Conservation (phyloP, 2,113 vertebrate genomes). For the Zosterops japonicus region DNA sequence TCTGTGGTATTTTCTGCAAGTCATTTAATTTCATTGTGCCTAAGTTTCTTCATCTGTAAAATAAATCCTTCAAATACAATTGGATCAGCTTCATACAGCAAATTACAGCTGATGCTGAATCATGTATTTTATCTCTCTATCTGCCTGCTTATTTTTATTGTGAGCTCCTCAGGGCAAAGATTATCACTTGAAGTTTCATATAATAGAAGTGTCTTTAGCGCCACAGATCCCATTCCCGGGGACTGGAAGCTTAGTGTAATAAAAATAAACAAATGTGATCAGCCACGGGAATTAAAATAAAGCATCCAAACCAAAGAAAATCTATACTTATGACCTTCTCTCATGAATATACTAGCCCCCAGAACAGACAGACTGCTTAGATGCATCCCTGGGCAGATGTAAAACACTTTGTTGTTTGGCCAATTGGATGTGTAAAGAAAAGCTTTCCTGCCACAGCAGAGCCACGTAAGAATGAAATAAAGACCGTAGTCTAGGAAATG, state of each 20-base stretch:
- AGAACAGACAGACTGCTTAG: not conserved
- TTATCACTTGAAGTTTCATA: constrained; percentile 42
- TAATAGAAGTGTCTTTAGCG: constrained; percentile 54
- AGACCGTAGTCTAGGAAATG: rapidly evolving
- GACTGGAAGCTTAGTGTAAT: constrained; percentile 9
- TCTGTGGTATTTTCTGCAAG: constrained; percentile 28
- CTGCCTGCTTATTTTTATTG: constrained; percentile 58
- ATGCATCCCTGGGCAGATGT: not conserved
- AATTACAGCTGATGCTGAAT: constrained; percentile 64
- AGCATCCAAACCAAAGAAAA: not conserved
- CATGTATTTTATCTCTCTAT: constrained; percentile 64
- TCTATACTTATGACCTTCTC: not conserved
- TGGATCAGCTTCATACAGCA: constrained; percentile 60
- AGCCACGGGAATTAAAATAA: constrained; percentile 36
- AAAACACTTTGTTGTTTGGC: not conserved
- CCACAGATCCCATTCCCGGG: not conserved
- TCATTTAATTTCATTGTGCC: constrained; percentile 31
- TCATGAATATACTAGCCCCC: not conserved
- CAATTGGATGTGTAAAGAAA: not conserved
- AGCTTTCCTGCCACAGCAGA: not conserved
- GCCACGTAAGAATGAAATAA: not conserved
- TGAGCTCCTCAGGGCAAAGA: constrained; percentile 52
- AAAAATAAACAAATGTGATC: constrained; percentile 53
- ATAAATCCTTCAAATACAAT: constrained; percentile 64
- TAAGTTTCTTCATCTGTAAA: constrained; percentile 55